phyloP scores from a whole-genome alignment of 1,140 invertebrate genomes.

The Drosophila pandora region DNA sequence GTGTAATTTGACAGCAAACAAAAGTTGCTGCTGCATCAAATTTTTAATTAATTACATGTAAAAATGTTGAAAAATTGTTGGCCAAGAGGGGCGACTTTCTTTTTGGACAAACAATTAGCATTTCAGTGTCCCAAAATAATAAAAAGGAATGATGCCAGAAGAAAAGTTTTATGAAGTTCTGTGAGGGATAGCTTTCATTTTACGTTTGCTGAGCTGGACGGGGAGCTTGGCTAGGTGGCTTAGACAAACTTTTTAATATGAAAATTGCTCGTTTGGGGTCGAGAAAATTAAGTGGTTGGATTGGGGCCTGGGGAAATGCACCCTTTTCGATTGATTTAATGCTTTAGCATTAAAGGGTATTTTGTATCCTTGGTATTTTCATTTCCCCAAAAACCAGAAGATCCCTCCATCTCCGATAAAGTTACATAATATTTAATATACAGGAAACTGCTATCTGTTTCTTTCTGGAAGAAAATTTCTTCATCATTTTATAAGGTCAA shows the following conservation, averaged over 20 bases:
- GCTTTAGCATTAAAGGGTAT: no score
- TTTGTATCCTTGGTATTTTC: no score
- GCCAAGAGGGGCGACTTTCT: conserved; percentile 14
- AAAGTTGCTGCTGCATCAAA: conserved; percentile 69
- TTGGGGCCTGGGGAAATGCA: conserved; percentile 11
- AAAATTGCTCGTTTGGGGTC: conserved; percentile 60
- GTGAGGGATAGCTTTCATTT: conserved; percentile 50
- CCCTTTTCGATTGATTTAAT: conserved; percentile 39
- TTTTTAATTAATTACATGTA: conserved; percentile 80
- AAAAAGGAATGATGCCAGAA: conserved; percentile 15
- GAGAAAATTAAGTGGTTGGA: conserved; percentile 19
- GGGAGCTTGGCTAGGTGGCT: not conserved
- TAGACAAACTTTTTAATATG: conserved; percentile 71
- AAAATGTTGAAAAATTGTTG: conserved; percentile 51
- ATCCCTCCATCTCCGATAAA: no score
- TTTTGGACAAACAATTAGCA: conserved; percentile 73
- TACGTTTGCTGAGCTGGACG: not conserved
- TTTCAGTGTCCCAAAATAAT: conserved; percentile 53
- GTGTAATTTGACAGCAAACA: conserved; percentile 59
- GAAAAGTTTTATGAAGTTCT: conserved; percentile 61
- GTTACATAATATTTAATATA: no score
- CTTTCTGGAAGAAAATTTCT: no score
- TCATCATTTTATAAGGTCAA: no score
- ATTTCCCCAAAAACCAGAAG: no score
- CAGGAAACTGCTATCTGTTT: no score